Percentiles rank a stretch among this genome's conserved stretches.
These are phyloP conservation scores for Dryomyza anilis DNA, from an alignment of 2,888 invertebrate species.

Conservation along the genomic window DNA sequence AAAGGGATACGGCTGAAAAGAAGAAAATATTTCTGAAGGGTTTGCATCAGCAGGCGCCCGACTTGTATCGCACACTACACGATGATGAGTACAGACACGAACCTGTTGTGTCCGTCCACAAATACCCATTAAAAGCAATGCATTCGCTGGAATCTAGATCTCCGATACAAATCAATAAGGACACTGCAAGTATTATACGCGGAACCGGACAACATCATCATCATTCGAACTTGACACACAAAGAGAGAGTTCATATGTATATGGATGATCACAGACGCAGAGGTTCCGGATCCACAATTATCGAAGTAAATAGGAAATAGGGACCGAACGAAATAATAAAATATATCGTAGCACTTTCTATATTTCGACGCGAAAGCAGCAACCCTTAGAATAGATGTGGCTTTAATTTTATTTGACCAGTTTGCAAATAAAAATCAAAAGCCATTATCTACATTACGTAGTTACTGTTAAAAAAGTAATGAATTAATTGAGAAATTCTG, in stretches of 20 bases:
- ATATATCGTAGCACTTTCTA: conserved; percentile 31
- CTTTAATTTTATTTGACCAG: conserved; percentile 61
- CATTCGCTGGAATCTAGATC: conserved; percentile 58
- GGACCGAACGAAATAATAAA: conserved; percentile 35
- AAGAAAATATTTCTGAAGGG: conserved; percentile 73
- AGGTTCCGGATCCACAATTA: conserved; percentile 65
- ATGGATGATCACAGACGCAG: conserved; percentile 63
- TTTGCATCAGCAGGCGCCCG: conserved; percentile 73
- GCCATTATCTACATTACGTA: conserved; percentile 40
- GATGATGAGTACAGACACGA: conserved; percentile 61
- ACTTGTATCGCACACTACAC: conserved; percentile 73
- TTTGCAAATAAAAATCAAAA: conserved; percentile 59
- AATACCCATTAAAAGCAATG: conserved; percentile 46
- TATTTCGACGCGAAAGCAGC: conserved; percentile 21
- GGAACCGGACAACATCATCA: conserved; percentile 63
- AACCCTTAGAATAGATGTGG: conserved; percentile 22
- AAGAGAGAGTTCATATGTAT: conserved; percentile 63
- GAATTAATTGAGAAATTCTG: neutral
- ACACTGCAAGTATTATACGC: conserved; percentile 63
- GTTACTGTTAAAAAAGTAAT: neutral
- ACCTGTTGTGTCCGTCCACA: neutral
- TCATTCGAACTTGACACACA: conserved; percentile 64
- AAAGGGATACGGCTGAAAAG: conserved; percentile 61
- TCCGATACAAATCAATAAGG: conserved; percentile 58
- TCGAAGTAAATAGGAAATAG: conserved; percentile 63